A percentile compares a stretch with the other conserved stretches of the same genome.
Conservation (phyloP, 2,797 vertebrate genomes). For the Erethizon dorsatum region DNA sequence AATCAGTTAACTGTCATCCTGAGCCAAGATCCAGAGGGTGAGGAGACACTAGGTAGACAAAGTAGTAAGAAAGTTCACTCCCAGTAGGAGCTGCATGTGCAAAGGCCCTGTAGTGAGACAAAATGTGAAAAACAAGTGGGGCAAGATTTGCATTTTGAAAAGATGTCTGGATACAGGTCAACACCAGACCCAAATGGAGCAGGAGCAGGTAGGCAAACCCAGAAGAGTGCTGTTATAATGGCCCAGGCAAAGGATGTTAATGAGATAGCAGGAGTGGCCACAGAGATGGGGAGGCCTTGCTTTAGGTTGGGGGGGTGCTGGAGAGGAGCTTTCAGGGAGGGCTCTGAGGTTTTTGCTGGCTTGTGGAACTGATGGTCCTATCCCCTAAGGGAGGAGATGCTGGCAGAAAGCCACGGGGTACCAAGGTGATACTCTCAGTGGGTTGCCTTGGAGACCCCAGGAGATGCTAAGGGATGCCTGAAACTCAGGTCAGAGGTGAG, state of each 20-base stretch:
- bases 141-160: slow-evolving; percentile 1
- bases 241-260: not conserved
- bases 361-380: not conserved
- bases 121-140: not conserved
- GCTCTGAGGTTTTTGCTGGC: not conserved
- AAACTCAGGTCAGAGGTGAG: not conserved
- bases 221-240: not conserved
- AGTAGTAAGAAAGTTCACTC: not conserved
- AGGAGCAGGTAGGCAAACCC: not conserved
- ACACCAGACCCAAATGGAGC: not conserved
- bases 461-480: not conserved
- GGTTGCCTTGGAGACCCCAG: not conserved
- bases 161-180: not conserved
- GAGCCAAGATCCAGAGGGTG: not conserved
- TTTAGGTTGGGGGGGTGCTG: not conserved
- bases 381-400: not conserved
- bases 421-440: too few relatives aligned
- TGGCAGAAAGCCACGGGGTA: too few relatives aligned
- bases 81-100: not conserved
- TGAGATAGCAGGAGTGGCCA: not conserved
- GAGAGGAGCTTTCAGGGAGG: not conserved
- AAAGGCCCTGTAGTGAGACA: not conserved
- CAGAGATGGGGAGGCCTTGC: not conserved
- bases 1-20: not conserved
- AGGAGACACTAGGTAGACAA: not conserved